Conservation (phyloP, 2,113 vertebrate species). For the Arenaria interpres region DNA sequence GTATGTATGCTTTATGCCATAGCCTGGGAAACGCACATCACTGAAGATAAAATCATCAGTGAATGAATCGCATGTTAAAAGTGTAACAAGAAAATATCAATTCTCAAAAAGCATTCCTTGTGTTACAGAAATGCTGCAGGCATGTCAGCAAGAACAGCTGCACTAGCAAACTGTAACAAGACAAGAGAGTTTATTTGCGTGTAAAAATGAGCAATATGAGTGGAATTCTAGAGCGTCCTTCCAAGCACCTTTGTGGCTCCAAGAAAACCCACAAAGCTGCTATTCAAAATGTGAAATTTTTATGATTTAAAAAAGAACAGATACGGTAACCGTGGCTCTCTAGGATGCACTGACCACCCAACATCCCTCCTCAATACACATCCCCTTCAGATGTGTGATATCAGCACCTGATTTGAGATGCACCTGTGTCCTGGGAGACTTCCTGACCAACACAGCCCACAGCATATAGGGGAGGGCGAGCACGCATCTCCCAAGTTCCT, state of each 20-base stretch:
- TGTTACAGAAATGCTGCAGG: neutral
- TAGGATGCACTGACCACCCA: neutral
- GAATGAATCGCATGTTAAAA: neutral
- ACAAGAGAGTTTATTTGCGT: neutral
- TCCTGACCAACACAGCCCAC: neutral
- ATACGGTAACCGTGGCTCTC: neutral
- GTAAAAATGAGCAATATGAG: neutral
- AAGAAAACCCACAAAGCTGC: neutral
- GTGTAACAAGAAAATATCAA: neutral
- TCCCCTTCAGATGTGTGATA: neutral
- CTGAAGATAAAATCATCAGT: neutral
- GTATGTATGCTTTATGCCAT: neutral
- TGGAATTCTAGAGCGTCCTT: neutral
- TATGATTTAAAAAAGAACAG: neutral
- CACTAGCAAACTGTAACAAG: neutral
- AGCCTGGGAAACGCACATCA: neutral
- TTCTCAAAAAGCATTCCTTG: neutral
- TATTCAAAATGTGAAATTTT: neutral
- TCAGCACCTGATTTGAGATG: neutral
- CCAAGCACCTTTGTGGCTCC: neutral
- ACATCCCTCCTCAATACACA: neutral
- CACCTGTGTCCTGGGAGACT: neutral
- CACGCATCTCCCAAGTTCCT: fast-evolving
- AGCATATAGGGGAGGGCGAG: fast-evolving
- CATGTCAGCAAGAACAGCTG: neutral